A percentile compares a stretch with the other conserved stretches of the same genome.
Conservation (phyloP, 1,140 invertebrate species). For the Limonius californicus region DNA sequence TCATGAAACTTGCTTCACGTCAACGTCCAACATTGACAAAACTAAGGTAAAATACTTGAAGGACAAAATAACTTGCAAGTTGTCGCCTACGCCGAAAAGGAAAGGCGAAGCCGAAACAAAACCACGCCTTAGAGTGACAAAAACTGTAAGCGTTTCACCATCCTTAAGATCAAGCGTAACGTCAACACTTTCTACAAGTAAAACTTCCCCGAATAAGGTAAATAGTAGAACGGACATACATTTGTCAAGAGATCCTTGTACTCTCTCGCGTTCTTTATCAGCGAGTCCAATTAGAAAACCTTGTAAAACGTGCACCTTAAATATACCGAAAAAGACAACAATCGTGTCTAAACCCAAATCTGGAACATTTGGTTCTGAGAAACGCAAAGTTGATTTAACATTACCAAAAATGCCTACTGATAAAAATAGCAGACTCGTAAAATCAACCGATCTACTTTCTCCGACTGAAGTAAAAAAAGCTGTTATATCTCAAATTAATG, state of each 20-base stretch:
- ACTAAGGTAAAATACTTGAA: slow-evolving; percentile 55
- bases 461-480: slow-evolving; percentile 58
- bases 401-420: slow-evolving; percentile 20
- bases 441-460: slow-evolving; percentile 55
- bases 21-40: slow-evolving; percentile 38
- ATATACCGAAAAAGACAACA: slow-evolving; percentile 21
- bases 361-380: slow-evolving; percentile 47
- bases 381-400: slow-evolving; percentile 37
- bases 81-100: slow-evolving; percentile 51
- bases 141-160: slow-evolving; percentile 47
- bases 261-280: slow-evolving; percentile 8
- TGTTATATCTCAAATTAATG: slow-evolving; percentile 47
- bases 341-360: slow-evolving; percentile 22
- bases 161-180: background rate
- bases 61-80: slow-evolving; percentile 56
- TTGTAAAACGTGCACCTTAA: slow-evolving; percentile 28
- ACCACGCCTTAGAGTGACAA: slow-evolving; percentile 40
- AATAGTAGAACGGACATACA: slow-evolving; percentile 34
- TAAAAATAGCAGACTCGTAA: slow-evolving; percentile 41
- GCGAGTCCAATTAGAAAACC: slow-evolving; percentile 25
- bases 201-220: slow-evolving; percentile 27
- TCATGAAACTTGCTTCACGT: slow-evolving; percentile 58
- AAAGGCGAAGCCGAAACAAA: slow-evolving; percentile 36
- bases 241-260: background rate
- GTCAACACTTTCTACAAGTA: slow-evolving; percentile 2